Base-by-base conservation (phyloP, 1,140 invertebrate species). In the Sesamia nonagrioides region DNA sequence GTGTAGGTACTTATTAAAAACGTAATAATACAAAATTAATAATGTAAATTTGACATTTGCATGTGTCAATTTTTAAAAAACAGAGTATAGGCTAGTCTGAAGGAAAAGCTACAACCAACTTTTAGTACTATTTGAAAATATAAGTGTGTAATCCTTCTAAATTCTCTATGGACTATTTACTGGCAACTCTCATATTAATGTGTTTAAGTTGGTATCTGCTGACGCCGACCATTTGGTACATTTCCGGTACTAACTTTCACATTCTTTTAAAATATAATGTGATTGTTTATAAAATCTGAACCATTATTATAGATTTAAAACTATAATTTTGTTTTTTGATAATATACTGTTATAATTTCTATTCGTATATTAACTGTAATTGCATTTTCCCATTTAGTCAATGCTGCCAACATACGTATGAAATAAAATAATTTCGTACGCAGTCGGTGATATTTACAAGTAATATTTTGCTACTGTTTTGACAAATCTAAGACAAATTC, bases 361-460 rank as follows among this genome's bases (percentile, higher is more conserved):
- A 15, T 6, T 7, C 35, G 21, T 69, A 48, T n/a, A 33, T 11
- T 33, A 69, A 27, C 11, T 48, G 9, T 48, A 33, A 15, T 18
- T 69, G 37, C 69, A 71, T 35, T 40, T 71, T 63, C 61, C 66
- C 54, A 48, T 56, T 27, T 48, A 83, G 81, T 87, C 93, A 93
- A 82, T 87, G 80, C 81, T 94, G 81, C 91, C 92, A 94, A 75
- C 86, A 63, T 72, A 81, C 88, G 60, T 72, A 78, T 61, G 61
- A 80, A 71, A 86, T 83, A 81, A 88, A 92, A 88, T 92, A 89
- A 92, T 93, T 89, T 94, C 90, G 90, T 94, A 93, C 91, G 93
- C 91, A 93, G 91, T 95, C 93, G 93, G 92, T 94, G 90, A 92
- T 95, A 95, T 95, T 95, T 95, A 94, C 93, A 91, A 93, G 82